These are phyloP conservation scores for Ophiodon elongatus DNA, from an alignment of 2,113 vertebrate species.

Conservation along the genomic window DNA sequence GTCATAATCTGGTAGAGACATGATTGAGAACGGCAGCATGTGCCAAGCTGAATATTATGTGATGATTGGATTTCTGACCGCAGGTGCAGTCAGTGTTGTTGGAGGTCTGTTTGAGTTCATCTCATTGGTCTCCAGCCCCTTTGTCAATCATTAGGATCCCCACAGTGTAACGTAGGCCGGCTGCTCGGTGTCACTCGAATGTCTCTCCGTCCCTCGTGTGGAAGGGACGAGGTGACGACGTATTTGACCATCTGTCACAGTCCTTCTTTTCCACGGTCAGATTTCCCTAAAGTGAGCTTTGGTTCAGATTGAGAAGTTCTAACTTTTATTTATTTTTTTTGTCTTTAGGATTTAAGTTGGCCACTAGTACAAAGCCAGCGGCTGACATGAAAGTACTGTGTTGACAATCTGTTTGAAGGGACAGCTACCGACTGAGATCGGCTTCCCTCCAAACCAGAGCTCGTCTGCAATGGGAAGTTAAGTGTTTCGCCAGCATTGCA, in stretches of 20 bases:
- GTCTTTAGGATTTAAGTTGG: not conserved
- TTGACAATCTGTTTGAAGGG: constrained; percentile 1
- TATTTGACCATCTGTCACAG: constrained; percentile 8
- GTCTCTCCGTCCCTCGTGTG: not conserved
- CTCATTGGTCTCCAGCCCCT: not conserved
- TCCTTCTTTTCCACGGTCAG: not conserved
- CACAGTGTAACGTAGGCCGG: constrained; percentile 24
- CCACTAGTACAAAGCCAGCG: not conserved
- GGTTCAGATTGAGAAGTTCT: not conserved
- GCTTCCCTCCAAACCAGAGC: not conserved
- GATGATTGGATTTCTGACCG: not conserved
- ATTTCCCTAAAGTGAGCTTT: too few species aligned
- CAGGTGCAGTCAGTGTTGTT: not conserved
- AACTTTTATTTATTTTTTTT: not conserved
- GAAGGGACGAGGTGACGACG: not conserved
- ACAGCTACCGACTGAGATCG: not conserved
- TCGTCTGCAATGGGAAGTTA: not conserved
- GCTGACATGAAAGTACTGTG: constrained; percentile 6
- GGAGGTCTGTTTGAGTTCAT: constrained; percentile 16
- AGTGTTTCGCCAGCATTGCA: not conserved
- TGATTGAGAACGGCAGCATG: not conserved
- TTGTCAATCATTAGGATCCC: not conserved
- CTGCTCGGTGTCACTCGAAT: constrained; percentile 8
- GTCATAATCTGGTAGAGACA: not conserved
- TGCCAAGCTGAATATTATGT: not conserved